phyloP scores from a whole-genome alignment of 2,888 invertebrate species.

The Lycaena phlaeas region DNA sequence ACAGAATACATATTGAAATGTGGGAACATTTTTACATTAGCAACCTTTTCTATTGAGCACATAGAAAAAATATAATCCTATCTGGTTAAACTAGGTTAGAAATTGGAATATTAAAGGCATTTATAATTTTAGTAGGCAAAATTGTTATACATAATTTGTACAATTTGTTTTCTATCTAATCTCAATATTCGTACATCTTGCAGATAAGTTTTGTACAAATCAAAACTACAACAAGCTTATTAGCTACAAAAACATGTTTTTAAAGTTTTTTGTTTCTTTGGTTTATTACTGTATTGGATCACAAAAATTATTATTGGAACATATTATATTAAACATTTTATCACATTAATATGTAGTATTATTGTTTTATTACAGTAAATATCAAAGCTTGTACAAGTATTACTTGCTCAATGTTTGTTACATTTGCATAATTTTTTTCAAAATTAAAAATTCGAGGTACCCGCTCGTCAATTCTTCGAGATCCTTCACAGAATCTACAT shows the following conservation, averaged over 20 bases:
- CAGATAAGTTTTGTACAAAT: too few species aligned
- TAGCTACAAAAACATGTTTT: neutral
- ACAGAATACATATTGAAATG: neutral
- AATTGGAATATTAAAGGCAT: too few species aligned
- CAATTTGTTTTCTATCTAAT: too few species aligned
- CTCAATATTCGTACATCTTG: too few species aligned
- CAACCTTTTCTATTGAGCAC: neutral
- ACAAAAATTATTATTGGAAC: neutral
- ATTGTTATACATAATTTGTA: too few species aligned
- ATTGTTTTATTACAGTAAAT: neutral
- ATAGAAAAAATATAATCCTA: slow-evolving; percentile 3
- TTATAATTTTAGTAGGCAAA: too few species aligned
- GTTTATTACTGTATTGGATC: neutral
- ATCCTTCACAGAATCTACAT: slow-evolving; percentile 58
- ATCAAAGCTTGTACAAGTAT: neutral
- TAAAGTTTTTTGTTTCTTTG: neutral
- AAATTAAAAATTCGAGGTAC: slow-evolving; percentile 25
- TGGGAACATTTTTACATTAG: slow-evolving; percentile 2
- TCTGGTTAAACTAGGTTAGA: too few species aligned
- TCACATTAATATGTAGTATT: neutral
- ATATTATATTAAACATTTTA: neutral
- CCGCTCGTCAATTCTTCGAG: slow-evolving; percentile 57
- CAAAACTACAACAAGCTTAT: too few species aligned
- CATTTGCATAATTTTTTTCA: slow-evolving; percentile 10
- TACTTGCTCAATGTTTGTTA: neutral